Evolutionary conservation across 2,888 invertebrate species (phyloP).

Genomic region (Lacanobia wlatinum): DNA sequence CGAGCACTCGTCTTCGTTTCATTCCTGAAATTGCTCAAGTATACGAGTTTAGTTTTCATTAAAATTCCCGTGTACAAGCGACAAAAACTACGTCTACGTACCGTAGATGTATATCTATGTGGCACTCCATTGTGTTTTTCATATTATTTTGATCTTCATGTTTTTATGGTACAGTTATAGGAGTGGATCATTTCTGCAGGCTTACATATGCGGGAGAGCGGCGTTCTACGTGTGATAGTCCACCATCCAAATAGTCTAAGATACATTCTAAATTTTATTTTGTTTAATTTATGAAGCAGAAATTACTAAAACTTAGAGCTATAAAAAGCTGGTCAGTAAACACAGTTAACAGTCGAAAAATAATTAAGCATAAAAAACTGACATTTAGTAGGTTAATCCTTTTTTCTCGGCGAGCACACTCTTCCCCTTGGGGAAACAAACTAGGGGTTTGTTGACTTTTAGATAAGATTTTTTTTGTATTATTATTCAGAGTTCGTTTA

Average conservation of each 20-base stretch:
- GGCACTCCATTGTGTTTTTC: slow-evolving; percentile 22
- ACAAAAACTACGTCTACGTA: slow-evolving; percentile 53
- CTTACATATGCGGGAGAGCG: not conserved
- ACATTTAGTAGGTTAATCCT: slow-evolving; percentile 62
- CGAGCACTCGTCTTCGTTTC: slow-evolving; percentile 91
- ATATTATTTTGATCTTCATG: slow-evolving; percentile 8
- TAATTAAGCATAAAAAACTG: slow-evolving; percentile 51
- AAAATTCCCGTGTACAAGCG: slow-evolving; percentile 63
- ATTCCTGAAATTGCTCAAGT: slow-evolving; percentile 88
- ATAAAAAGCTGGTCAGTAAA: slow-evolving; percentile 29
- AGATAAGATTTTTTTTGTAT: slow-evolving; percentile 48
- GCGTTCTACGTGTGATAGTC: not conserved
- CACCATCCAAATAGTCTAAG: not conserved
- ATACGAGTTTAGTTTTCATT: slow-evolving; percentile 79
- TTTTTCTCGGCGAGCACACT: slow-evolving; percentile 62
- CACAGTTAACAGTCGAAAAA: slow-evolving; percentile 43
- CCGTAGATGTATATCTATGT: slow-evolving; percentile 19
- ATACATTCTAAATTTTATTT: not conserved
- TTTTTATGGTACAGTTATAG: not conserved
- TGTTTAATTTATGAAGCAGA: slow-evolving; percentile 4
- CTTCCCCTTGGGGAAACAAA: slow-evolving; percentile 54
- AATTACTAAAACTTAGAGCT: slow-evolving; percentile 10
- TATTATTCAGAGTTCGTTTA: slow-evolving; percentile 30
- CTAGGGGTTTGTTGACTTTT: slow-evolving; percentile 61
- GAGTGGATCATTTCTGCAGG: not conserved